phyloP scores from a whole-genome alignment of 2,797 vertebrate species.

The Chelonia mydas region DNA sequence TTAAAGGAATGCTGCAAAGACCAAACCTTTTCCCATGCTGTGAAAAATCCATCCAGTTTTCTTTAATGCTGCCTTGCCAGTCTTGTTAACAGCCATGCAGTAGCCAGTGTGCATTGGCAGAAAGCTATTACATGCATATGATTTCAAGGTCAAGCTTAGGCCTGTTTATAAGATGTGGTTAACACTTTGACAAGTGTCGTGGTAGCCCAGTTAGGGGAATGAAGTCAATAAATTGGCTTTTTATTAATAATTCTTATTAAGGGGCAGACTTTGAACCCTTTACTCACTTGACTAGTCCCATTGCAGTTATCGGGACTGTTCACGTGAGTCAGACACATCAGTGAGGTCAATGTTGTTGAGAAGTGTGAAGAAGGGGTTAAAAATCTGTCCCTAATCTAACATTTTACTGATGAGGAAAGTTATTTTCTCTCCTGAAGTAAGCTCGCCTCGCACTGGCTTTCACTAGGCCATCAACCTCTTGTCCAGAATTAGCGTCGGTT shows the following conservation, averaged over 20 bases:
- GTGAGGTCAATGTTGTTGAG: neutral
- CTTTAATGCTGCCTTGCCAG: neutral
- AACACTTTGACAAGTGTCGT: neutral
- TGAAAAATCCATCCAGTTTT: neutral
- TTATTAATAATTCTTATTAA: neutral
- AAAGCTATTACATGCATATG: neutral
- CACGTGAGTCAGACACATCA: neutral
- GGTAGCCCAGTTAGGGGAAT: neutral
- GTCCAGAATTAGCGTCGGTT: neutral
- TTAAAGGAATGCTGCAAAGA: neutral
- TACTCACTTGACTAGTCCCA: neutral
- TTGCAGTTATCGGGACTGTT: neutral
- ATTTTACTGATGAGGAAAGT: neutral
- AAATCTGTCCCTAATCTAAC: rapidly evolving
- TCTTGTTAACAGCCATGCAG: neutral
- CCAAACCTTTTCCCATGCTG: neutral
- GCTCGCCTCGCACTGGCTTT: neutral
- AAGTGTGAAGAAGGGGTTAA: neutral
- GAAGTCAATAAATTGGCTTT: neutral
- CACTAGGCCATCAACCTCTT: rapidly evolving
- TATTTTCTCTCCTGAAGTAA: neutral
- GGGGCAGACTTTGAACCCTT: neutral
- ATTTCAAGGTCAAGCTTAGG: no score
- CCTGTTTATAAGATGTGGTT: neutral
- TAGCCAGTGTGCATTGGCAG: neutral